A percentile compares a stretch with the other conserved stretches of the same genome.
phyloP scores from a whole-genome alignment of 2,888 invertebrate genomes.

The Escarpia spicata region DNA sequence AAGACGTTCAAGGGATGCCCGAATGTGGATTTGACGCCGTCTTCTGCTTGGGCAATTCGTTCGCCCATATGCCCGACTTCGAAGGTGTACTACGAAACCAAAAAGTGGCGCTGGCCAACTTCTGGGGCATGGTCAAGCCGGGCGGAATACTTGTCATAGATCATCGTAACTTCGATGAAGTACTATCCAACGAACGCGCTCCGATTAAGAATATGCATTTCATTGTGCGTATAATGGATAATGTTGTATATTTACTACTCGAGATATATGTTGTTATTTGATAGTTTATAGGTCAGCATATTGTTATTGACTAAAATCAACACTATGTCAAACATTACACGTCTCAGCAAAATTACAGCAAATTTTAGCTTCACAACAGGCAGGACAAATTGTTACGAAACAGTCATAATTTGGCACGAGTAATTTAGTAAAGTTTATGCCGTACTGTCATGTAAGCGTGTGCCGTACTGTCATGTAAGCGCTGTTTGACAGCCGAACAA shows the following conservation, averaged over 20 bases:
- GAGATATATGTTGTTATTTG: background rate
- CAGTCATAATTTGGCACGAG: too few species aligned
- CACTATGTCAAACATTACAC: background rate
- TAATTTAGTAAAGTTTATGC: too few species aligned
- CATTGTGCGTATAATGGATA: slow-evolving; percentile 69
- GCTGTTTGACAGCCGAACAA: too few species aligned
- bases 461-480: too few species aligned
- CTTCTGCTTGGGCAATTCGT: slow-evolving; percentile 89
- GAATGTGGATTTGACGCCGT: slow-evolving; percentile 82
- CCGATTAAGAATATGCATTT: slow-evolving; percentile 88
- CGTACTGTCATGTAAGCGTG: too few species aligned
- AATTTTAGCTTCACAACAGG: background rate
- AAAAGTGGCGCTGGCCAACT: slow-evolving; percentile 76
- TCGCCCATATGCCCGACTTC: slow-evolving; percentile 86
- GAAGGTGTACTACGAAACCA: slow-evolving; percentile 53
- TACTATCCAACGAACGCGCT: slow-evolving; percentile 82
- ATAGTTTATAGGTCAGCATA: background rate
- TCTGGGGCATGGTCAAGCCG: slow-evolving; percentile 83
- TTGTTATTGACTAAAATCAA: background rate
- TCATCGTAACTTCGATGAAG: slow-evolving; percentile 88
- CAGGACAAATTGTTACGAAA: too few species aligned
- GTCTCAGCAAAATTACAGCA: background rate
- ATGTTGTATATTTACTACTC: background rate
- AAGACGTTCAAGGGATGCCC: slow-evolving; percentile 58
- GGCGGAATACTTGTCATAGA: slow-evolving; percentile 87